Conservation (phyloP, 1,140 invertebrate species). For the Lasioglossum albipes region DNA sequence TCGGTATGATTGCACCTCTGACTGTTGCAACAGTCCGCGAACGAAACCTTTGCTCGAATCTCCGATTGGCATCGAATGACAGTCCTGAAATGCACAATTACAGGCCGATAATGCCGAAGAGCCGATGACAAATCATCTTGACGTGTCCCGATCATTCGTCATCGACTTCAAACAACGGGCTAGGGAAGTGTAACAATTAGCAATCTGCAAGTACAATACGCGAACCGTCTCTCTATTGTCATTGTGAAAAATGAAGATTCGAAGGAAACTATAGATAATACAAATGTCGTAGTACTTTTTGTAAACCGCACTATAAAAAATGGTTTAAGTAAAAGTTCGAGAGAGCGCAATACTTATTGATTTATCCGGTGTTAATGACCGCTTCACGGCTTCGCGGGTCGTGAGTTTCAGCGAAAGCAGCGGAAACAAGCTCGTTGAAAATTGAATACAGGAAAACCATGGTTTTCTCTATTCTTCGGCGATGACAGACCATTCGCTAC, state of each 20-base stretch:
- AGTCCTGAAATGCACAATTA: slow-evolving; percentile 6
- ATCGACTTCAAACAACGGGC: neutral
- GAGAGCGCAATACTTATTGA: too few species aligned
- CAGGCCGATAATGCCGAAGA: neutral
- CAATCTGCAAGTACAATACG: neutral
- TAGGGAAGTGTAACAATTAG: neutral
- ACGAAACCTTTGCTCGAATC: neutral
- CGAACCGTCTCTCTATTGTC: neutral
- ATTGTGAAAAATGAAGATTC: neutral
- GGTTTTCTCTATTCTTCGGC: slow-evolving; percentile 6
- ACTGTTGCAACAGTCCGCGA: neutral
- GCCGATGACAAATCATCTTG: slow-evolving; percentile 2
- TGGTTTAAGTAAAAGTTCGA: too few species aligned
- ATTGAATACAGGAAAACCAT: slow-evolving; percentile 1
- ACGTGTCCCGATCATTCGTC: neutral
- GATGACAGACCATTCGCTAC: slow-evolving; percentile 8
- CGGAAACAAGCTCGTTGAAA: neutral
- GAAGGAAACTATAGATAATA: too few species aligned
- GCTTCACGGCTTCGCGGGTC: slow-evolving; percentile 6
- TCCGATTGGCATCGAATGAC: neutral
- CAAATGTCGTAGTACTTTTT: too few species aligned
- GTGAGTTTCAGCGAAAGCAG: slow-evolving; percentile 12
- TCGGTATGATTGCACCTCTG: neutral
- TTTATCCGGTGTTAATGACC: slow-evolving; percentile 21
- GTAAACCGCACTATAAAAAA: too few species aligned